Evolutionary conservation across 1,140 invertebrate genomes (phyloP), one percentile per base, ranked within the genome.

Genomic region (Hylyphantes graminicola): DNA sequence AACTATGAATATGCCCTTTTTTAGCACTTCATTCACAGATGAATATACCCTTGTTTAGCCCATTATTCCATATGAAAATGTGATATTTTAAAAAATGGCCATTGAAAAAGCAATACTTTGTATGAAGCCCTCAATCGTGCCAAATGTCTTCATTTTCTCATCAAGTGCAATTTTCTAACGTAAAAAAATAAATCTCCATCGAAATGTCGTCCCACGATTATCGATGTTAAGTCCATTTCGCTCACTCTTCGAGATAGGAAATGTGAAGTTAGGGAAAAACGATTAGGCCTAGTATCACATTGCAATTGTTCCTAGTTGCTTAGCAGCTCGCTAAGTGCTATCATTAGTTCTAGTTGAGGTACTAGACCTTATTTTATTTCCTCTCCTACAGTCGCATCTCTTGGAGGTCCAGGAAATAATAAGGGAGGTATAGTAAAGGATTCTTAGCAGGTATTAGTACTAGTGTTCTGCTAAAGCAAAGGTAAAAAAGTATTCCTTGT

Each of bases 311-410:
- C 61, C 76, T 12, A 78, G 61, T 78, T 78, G 61, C 76, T 65
- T 78, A 67, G 61, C 76, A 78, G 76, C 19, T 78, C 63, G 54
- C 63, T 65, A 78, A 78, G 63, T 78, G 61, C 76, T 78, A 78
- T 67, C 76, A 78, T 78, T 78, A 78, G 76, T 78, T 78, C 76
- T 53, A 78, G 76, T 78, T 78, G 61, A 78, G 76, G 63, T 65
- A 78, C 63, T 63, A 48, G 54, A 50, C 50, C 35, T 50, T 35
- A 8, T 51, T n/a, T 76, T 53, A n/a, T 51, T 63, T 76, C 17
- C 67, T 53, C 54, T 65, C 7, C 67, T 70, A 15, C 51, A 53
- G n/a, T 64, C 57, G 50, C 57, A n/a, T 57, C 19, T 74, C 72
- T 57, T 74, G 53, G 53, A 57, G n/a, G 72, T 74, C 17, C 11